phyloP scores from a whole-genome alignment of 2,797 vertebrate species.

The Gymnocypris eckloni region DNA sequence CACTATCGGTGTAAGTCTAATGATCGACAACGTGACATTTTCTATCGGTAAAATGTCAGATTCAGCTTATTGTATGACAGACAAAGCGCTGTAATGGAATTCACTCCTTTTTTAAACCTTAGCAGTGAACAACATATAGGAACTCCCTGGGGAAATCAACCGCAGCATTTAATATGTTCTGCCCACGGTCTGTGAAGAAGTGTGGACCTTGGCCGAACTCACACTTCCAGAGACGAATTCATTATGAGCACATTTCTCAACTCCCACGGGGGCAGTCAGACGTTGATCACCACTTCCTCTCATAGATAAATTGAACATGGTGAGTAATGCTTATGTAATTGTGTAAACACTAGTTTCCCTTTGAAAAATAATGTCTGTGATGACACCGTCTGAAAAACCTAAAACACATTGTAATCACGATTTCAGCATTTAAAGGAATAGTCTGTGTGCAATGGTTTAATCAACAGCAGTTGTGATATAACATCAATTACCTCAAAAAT shows the following conservation, averaged over 20 bases:
- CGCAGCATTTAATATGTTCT: slow-evolving; percentile 55
- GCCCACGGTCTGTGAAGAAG: slow-evolving; percentile 48
- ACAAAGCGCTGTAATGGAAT: slow-evolving; percentile 53
- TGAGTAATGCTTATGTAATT: slow-evolving; percentile 56
- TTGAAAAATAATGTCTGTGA: background rate
- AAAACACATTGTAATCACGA: slow-evolving; percentile 56
- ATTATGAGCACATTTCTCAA: slow-evolving; percentile 52
- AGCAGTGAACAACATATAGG: slow-evolving; percentile 47
- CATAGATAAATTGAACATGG: slow-evolving; percentile 53
- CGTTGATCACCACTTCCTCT: slow-evolving; percentile 52
- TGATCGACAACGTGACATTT: slow-evolving; percentile 60
- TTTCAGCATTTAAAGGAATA: slow-evolving; percentile 50
- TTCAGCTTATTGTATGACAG: slow-evolving; percentile 55
- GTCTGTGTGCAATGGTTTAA: background rate
- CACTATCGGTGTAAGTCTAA: slow-evolving; percentile 54
- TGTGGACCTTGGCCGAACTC: slow-evolving; percentile 45
- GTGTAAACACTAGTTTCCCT: slow-evolving; percentile 57
- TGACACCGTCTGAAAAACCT: slow-evolving; percentile 8
- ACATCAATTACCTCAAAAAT: background rate
- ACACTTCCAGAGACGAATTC: slow-evolving; percentile 58
- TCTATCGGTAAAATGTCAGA: slow-evolving; percentile 62
- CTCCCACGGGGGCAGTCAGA: slow-evolving; percentile 43
- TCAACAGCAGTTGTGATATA: background rate
- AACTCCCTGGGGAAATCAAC: slow-evolving; percentile 55
- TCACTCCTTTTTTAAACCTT: slow-evolving; percentile 46